These are phyloP conservation scores for Rhipidura dahli DNA, from an alignment of 2,113 vertebrate species.

Conservation along the genomic window DNA sequence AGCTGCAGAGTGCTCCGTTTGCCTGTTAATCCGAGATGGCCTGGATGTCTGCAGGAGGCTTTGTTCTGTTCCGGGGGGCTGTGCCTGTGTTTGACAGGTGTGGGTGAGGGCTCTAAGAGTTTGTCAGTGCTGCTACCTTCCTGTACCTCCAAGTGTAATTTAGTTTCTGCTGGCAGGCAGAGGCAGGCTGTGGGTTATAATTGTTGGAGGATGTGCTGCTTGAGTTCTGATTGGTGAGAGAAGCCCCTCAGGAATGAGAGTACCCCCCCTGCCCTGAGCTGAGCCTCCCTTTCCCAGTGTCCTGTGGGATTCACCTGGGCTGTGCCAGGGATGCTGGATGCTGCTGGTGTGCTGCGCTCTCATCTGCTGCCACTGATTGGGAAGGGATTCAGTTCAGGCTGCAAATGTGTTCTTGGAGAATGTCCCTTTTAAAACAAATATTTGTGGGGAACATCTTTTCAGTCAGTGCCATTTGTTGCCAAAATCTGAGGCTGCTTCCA, in stretches of 20 bases:
- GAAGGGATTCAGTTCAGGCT: neutral
- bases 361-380: neutral
- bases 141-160: accelerated
- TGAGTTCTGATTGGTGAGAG: neutral
- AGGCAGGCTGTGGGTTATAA: neutral
- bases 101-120: neutral
- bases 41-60: neutral
- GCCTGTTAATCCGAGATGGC: accelerated
- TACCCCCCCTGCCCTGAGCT: neutral
- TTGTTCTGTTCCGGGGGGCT: neutral
- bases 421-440: too few species aligned
- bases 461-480: neutral
- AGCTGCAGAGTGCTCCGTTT: neutral
- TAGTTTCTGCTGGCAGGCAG: neutral
- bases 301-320: neutral
- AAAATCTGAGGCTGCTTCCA: neutral
- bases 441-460: too few species aligned
- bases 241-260: neutral
- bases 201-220: neutral
- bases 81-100: neutral
- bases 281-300: neutral
- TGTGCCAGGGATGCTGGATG: neutral
- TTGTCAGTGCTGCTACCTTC: neutral
- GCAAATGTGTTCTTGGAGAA: neutral
- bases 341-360: neutral